Percentiles rank a stretch among this genome's conserved stretches.
phyloP scores from a whole-genome alignment of 2,113 vertebrate genomes.

The Pteropus alecto region DNA sequence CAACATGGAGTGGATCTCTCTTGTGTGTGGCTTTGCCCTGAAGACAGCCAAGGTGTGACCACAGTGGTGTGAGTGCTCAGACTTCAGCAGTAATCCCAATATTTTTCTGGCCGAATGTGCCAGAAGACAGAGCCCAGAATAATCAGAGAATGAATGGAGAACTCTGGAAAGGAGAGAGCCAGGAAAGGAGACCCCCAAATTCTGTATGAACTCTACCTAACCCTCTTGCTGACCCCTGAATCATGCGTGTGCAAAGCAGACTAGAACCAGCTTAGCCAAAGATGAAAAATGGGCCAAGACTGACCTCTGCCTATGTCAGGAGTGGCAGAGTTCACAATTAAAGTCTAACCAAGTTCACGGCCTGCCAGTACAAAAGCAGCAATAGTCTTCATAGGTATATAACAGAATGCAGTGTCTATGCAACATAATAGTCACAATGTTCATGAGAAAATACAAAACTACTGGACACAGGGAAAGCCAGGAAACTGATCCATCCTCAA shows the following conservation, averaged over 20 bases:
- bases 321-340: background rate
- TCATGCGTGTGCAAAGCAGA: no score
- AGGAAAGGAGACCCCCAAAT: background rate
- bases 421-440: fast-evolving
- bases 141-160: background rate
- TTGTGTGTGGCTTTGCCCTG: background rate
- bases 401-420: background rate
- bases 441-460: background rate
- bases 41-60: background rate
- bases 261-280: background rate
- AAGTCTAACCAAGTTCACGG: background rate
- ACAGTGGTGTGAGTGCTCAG: fast-evolving
- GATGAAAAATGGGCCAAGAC: background rate
- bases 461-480: background rate
- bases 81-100: background rate
- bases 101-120: no score
- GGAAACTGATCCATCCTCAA: background rate
- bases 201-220: background rate
- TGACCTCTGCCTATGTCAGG: background rate
- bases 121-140: background rate
- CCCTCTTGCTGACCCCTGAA: background rate
- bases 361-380: background rate
- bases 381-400: background rate
- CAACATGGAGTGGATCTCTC: background rate
- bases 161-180: background rate